Base-by-base conservation (phyloP, 2,797 vertebrate genomes). In the Saxicola maurus region DNA sequence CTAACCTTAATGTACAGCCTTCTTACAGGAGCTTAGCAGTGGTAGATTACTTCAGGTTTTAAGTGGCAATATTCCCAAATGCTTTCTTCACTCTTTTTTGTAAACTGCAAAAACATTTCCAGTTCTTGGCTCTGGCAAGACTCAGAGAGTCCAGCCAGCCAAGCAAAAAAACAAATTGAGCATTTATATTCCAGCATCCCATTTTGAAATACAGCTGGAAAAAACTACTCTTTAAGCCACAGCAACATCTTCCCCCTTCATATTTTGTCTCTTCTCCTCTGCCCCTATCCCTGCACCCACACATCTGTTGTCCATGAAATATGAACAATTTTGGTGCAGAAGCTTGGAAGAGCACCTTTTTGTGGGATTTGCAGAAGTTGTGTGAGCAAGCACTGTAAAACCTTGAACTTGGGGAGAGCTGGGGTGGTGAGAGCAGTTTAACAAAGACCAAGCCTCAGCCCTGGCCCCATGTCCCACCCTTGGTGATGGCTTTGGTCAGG, bases 21-120 rank as follows among this genome's bases (percentile, higher is more conserved):
- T 52, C 82, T 56, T 83, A 53, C 33, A 81, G 90, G 61, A 78
- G 62, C 35, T 86, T 16, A 55, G 31, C 82, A 83, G 60, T 18
- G 56, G 60, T 66, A 33, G 73, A 45, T 89, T 68, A 65, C 62
- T 91, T 82, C 62, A 68, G 53, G 25, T 75, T 87, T 92, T 85
- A 85, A 80, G 78, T 74, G 86, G 65, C 84, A 60, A 7, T 68
- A 62, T 91, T 95, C 69, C 77, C 90, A 85, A 91, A 60, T 10
- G 42, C 56, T 89, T 87, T 87, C 87, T 84, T 86, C 71, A 17
- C 20, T 90, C 55, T 77, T 87, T 81, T 87, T 74, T 2, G 17
- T 93, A 87, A 89, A 66, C 74, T 86, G 85, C 62, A 86, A 53
- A 81, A 94, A 76, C 56, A 75, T 82, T 91, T 82, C 69, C 73